Evolutionary conservation across 2,888 invertebrate species (phyloP).

Genomic region (Drosophila eohydei): DNA sequence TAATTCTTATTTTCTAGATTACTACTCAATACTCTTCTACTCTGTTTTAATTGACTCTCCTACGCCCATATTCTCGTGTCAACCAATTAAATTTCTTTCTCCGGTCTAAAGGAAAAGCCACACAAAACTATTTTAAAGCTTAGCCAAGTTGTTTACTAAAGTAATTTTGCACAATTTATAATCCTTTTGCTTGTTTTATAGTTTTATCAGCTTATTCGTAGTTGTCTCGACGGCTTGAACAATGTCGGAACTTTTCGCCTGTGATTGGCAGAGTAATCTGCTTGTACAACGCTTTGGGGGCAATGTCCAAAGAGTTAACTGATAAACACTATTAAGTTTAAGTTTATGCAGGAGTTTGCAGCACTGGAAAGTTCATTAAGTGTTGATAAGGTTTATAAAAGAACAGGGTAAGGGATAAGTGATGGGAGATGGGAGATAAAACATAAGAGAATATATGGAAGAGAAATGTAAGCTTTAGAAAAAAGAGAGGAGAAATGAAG

Average conservation of each 20-base stretch:
- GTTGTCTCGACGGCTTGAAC: not conserved
- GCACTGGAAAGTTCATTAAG: not conserved
- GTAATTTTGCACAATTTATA: slow-evolving; percentile 8
- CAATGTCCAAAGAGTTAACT: not conserved
- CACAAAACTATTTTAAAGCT: slow-evolving; percentile 15
- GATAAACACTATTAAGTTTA: not conserved
- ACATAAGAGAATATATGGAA: too few species aligned
- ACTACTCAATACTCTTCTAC: not conserved
- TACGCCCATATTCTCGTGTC: not conserved
- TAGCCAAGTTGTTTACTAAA: slow-evolving; percentile 9
- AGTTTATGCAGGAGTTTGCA: not conserved
- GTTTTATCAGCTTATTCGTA: not conserved
- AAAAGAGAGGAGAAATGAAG: too few species aligned
- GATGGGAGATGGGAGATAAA: not conserved
- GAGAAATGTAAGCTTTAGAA: too few species aligned
- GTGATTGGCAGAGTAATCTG: not conserved
- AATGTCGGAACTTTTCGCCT: not conserved
- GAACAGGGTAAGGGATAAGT: not conserved
- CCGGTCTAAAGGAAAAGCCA: not conserved
- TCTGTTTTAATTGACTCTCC: not conserved
- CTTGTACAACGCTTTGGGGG: not conserved
- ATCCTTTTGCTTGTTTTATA: slow-evolving; percentile 4
- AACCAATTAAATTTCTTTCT: not conserved
- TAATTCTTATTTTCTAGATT: not conserved
- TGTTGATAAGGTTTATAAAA: not conserved